Conservation (phyloP, 2,797 vertebrate genomes). For the Poecilia gillii region DNA sequence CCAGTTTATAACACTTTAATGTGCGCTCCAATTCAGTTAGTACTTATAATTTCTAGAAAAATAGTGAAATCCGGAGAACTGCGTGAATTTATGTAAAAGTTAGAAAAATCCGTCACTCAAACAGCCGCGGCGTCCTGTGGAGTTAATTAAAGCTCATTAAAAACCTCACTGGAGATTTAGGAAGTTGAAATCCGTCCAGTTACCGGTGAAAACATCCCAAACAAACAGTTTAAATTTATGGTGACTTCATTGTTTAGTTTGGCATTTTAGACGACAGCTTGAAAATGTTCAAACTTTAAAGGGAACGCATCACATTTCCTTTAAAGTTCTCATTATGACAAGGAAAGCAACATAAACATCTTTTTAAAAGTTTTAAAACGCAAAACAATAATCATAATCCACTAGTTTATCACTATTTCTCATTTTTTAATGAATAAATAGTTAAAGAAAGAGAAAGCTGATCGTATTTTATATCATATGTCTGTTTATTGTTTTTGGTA, state of each 20-base stretch:
- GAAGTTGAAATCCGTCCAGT: background rate
- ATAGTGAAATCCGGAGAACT: background rate
- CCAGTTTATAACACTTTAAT: background rate
- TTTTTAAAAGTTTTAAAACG: background rate
- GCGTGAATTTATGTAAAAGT: background rate
- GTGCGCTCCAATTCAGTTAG: background rate
- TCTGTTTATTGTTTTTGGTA: background rate
- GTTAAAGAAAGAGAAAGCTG: background rate
- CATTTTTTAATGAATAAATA: background rate
- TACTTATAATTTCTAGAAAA: background rate
- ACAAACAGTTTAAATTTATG: background rate
- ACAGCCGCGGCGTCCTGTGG: background rate
- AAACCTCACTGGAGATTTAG: background rate
- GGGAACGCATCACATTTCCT: background rate
- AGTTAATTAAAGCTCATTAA: constrained; percentile 6
- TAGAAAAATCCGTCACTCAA: background rate
- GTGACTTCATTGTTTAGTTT: background rate
- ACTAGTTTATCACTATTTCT: background rate
- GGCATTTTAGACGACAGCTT: background rate
- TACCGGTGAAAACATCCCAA: background rate
- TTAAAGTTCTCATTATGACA: background rate
- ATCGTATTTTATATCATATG: background rate
- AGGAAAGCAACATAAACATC: background rate
- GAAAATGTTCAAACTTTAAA: background rate
- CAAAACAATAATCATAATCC: background rate